phyloP scores from a whole-genome alignment of 2,797 vertebrate genomes.

The Pantherophis vulpinus region DNA sequence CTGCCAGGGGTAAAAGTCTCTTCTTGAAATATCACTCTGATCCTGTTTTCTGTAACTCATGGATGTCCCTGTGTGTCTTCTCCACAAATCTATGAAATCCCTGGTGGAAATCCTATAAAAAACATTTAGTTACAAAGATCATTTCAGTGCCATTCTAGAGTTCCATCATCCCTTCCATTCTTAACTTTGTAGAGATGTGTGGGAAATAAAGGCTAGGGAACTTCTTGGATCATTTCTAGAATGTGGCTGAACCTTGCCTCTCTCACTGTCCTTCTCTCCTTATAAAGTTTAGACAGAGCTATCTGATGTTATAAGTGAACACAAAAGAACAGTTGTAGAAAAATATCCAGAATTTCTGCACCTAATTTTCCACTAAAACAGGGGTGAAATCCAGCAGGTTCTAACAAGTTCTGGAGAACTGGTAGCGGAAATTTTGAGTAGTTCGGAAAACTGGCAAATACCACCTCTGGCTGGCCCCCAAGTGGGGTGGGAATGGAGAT shows the following conservation, averaged over 20 bases:
- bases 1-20: neutral
- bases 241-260: neutral
- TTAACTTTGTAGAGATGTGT: neutral
- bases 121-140: neutral
- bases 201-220: neutral
- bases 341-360: neutral
- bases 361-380: neutral
- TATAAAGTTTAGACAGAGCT: neutral
- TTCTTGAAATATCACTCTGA: neutral
- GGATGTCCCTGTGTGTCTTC: neutral
- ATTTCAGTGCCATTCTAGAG: neutral
- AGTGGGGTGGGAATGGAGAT: no score
- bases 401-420: no score
- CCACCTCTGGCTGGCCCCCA: no score
- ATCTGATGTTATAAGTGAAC: slow-evolving; percentile 1
- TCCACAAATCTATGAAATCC: neutral
- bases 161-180: neutral
- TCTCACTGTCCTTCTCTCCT: neutral
- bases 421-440: no score
- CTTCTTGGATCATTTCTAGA: slow-evolving; percentile 25
- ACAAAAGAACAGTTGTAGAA: slow-evolving; percentile 8
- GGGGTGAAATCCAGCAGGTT: no score
- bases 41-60: slow-evolving; percentile 8
- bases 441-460: no score
- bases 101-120: neutral